A percentile compares a stretch with the other conserved stretches of the same genome.
phyloP scores from a whole-genome alignment of 35 echinoderm and acorn worm genomes.

The Amphiura filiformis region DNA sequence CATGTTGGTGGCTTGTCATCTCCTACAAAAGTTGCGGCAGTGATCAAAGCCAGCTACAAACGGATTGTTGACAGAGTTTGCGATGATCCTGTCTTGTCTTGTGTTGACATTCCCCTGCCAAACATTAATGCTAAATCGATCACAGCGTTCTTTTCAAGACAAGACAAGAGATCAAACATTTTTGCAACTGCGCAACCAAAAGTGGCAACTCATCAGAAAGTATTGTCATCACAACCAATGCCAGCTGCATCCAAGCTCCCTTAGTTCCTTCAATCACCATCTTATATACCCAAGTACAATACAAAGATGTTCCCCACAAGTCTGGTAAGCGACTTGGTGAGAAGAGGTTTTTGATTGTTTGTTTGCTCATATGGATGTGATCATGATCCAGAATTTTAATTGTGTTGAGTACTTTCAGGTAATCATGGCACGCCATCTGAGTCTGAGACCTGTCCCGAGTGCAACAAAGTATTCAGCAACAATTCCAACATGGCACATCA shows the following conservation, averaged over 20 bases:
- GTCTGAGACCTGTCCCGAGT: no score
- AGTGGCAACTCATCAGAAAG: constrained; percentile 18
- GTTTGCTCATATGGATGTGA: no score
- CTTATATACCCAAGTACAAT: constrained; percentile 30
- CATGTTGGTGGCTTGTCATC: constrained; percentile 40
- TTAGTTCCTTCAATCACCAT: constrained; percentile 27
- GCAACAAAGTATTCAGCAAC: neutral
- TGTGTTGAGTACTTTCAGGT: no score
- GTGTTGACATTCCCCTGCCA: constrained; percentile 24
- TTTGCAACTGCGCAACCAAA: constrained; percentile 31
- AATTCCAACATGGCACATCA: constrained; percentile 22
- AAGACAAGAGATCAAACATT: constrained; percentile 28
- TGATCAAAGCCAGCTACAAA: constrained; percentile 35
- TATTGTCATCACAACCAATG: constrained; percentile 17
- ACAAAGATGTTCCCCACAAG: constrained; percentile 26
- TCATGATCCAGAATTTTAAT: no score
- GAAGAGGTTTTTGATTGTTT: no score
- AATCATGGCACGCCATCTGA: no score
- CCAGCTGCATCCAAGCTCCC: constrained; percentile 28
- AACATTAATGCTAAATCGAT: constrained; percentile 55
- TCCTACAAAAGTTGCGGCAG: constrained; percentile 24
- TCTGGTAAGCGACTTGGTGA: constrained; percentile 41
- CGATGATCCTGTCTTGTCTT: constrained; percentile 31
- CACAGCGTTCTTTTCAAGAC: constrained; percentile 31
- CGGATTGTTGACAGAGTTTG: constrained; percentile 29